Conservation (phyloP, 2,113 vertebrate genomes). For the Cheirogaleus medius region DNA sequence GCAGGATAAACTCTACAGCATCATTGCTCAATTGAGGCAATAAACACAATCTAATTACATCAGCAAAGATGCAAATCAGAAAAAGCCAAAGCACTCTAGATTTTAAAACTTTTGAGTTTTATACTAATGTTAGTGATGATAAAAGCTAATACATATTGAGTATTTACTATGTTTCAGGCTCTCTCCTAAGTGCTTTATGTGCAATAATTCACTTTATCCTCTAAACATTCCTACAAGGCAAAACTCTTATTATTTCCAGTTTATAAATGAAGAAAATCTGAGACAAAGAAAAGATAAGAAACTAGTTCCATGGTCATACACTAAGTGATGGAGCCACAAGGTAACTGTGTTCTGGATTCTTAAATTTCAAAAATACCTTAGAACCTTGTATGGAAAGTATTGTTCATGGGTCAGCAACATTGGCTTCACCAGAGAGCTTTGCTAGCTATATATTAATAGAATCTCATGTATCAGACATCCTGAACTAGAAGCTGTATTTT, state of each 20-base stretch:
- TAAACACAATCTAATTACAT: slow-evolving; percentile 29
- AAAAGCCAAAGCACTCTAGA: neutral
- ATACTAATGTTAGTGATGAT: neutral
- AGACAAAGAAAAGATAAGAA: neutral
- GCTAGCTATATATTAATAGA: neutral
- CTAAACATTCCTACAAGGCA: neutral
- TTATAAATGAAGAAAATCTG: neutral
- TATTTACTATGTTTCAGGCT: neutral
- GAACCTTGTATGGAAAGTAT: neutral
- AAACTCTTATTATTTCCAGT: neutral
- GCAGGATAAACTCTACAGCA: neutral
- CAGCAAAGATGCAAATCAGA: slow-evolving; percentile 34
- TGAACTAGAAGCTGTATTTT: neutral
- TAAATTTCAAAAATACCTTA: neutral
- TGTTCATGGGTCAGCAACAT: neutral
- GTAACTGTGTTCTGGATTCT: neutral
- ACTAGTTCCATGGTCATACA: neutral
- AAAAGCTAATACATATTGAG: slow-evolving; percentile 29
- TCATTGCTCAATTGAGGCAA: neutral
- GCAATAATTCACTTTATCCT: neutral
- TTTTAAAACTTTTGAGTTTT: slow-evolving; percentile 41
- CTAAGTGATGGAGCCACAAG: neutral
- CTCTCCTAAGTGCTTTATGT: neutral
- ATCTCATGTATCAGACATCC: neutral
- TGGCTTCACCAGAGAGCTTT: neutral